A percentile compares a stretch with the other conserved stretches of the same genome.
Conservation (phyloP, 1,140 invertebrate species). For the Chymomyza costata region DNA sequence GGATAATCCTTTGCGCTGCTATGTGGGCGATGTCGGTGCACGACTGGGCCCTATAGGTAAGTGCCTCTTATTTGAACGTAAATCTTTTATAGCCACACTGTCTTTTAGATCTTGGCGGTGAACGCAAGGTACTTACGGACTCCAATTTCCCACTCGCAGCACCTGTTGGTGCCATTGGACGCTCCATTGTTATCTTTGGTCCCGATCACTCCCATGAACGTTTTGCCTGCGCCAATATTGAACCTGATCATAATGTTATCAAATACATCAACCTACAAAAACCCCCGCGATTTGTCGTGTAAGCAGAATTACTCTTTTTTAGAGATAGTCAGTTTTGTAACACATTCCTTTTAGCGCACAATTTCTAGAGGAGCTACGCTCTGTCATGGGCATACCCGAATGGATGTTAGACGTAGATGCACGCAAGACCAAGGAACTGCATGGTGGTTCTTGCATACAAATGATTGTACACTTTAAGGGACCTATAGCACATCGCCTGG, state of each 20-base stretch:
- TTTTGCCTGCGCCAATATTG: conserved; percentile 93
- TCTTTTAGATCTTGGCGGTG: conserved; percentile 81
- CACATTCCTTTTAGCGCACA: conserved; percentile 79
- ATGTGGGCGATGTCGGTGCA: conserved; percentile 93
- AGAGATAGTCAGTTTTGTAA: not conserved
- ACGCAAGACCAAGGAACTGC: conserved; percentile 85
- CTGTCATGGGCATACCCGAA: conserved; percentile 89
- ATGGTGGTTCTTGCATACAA: conserved; percentile 89
- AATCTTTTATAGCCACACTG: conserved; percentile 1
- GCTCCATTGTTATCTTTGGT: conserved; percentile 90
- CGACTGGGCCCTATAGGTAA: conserved; percentile 86
- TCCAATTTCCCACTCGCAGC: conserved; percentile 91
- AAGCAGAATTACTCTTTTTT: conserved; percentile 71
- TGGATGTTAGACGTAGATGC: conserved; percentile 93
- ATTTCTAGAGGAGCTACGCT: conserved; percentile 89
- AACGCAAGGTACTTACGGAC: conserved; percentile 88
- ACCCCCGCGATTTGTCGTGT: conserved; percentile 91
- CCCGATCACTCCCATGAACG: conserved; percentile 82
- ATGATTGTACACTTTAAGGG: conserved; percentile 92
- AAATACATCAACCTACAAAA: conserved; percentile 92
- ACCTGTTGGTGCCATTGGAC: conserved; percentile 84
- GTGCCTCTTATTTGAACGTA: not conserved
- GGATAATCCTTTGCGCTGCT: conserved; percentile 91
- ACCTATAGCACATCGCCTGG: conserved; percentile 84
- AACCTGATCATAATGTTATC: conserved; percentile 92